Base-by-base conservation (phyloP, 2,888 invertebrate genomes). In the Odontocolon sp. region DNA sequence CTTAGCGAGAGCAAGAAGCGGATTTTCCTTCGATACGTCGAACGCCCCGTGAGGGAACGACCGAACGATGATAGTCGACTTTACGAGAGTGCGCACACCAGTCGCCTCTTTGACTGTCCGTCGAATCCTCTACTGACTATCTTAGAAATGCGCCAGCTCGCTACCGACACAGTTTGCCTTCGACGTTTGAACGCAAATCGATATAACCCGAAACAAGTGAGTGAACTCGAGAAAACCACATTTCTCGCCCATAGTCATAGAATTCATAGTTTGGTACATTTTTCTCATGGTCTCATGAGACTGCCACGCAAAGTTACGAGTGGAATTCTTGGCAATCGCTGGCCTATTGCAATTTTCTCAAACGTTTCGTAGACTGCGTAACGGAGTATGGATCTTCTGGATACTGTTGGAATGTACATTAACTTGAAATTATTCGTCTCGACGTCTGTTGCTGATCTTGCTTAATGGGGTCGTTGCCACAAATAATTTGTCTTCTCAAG, bases 321-420 rank as follows among this genome's bases (percentile, higher is more conserved):
- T 31, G 70, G n/a, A 70, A 70, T 70, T 70, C 42, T 61, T 26
- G 33, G 42, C 52, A n/a, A 70, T 47, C 18, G 14, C 5, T n/a
- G 45, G 11, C 40, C 14, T 1, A 42, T 28, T 1, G 31, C 40
- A 40, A 61, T 69, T 69, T 21, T 52, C 61, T 38, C 31, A 26
- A 61, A 52, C 21, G 21, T 31, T 50, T 33, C 31, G 40, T 31
- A 11, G 9, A 16, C 11, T 31, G 52, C 38, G 3, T 42, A 38
- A 75, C 11, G 21, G 36, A 31, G 33, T 14, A 23, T 1, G 59
- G 26, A 56, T 73, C 28, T 75, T 50, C 26, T 14, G 3, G 14
- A 11, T 8, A 28, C 8, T 79, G 74, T 82, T 64, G 79, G 75
- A 77, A 80, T 74, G 74, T 28, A 42, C 56, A 26, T 42, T 36